phyloP scores from a whole-genome alignment of 2,888 invertebrate species.

The Rapana venosa region DNA sequence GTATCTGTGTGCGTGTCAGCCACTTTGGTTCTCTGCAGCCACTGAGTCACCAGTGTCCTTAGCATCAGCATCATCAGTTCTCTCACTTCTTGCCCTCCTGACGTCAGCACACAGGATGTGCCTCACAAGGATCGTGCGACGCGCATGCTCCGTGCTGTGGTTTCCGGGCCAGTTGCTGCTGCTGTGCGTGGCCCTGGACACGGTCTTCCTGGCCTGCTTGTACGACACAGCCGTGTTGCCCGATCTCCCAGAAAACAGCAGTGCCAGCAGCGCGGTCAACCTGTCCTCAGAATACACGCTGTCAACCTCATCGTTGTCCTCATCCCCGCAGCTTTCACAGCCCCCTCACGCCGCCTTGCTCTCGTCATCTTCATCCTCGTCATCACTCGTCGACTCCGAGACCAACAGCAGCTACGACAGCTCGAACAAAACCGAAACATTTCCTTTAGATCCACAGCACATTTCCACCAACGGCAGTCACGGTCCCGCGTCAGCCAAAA shows the following conservation, averaged over 20 bases:
- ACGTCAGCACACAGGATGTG: background rate
- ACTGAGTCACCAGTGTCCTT: background rate
- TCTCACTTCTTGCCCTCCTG: background rate
- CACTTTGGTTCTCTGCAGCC: background rate
- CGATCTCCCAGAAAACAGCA: background rate
- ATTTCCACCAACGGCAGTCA: background rate
- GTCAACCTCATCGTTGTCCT: background rate
- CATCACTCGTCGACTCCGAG: background rate
- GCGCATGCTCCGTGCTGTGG: background rate
- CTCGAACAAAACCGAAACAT: background rate
- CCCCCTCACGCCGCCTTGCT: background rate
- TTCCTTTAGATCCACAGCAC: background rate
- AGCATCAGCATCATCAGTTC: background rate
- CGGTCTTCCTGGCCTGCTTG: background rate
- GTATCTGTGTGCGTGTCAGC: slow-evolving; percentile 10
- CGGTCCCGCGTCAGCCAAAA: background rate
- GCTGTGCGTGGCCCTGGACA: slow-evolving; percentile 6
- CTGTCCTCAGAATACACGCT: background rate
- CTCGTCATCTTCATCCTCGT: slow-evolving; percentile 2
- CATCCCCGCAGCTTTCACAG: background rate
- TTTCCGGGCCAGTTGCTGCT: slow-evolving; percentile 2
- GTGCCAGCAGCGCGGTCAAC: background rate
- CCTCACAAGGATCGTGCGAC: background rate
- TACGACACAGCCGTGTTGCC: slow-evolving; percentile 11
- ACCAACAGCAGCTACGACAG: background rate